Percentiles rank a stretch among this genome's conserved stretches.
Conservation (phyloP, 2,888 invertebrate genomes). For the Leptopilina drosophilae region DNA sequence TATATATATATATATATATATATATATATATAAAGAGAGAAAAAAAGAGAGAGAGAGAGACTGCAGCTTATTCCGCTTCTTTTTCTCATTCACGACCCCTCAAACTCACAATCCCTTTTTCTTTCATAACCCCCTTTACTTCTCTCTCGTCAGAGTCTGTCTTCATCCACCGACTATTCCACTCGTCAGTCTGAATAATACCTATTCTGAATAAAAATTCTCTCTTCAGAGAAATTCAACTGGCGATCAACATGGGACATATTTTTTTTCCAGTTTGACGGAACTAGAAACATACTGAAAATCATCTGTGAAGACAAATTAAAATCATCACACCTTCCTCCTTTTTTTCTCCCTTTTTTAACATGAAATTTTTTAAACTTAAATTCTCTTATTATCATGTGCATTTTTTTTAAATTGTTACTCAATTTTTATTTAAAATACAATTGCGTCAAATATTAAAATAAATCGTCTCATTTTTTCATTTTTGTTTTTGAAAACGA, state of each 20-base stretch:
- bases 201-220: conserved; percentile 36
- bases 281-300: conserved; percentile 23
- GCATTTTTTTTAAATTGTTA: too few relatives aligned
- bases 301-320: conserved; percentile 12
- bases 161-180: conserved; percentile 26
- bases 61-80: conserved; percentile 36
- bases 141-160: conserved; percentile 24
- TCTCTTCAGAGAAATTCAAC: conserved; percentile 23
- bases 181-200: conserved; percentile 37
- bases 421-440: too few relatives aligned
- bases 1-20: not conserved
- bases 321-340: not conserved
- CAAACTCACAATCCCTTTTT: conserved; percentile 34
- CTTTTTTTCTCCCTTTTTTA: not conserved
- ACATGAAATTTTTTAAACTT: too few relatives aligned
- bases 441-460: too few relatives aligned
- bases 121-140: conserved; percentile 26
- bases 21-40: not conserved
- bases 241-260: conserved; percentile 34
- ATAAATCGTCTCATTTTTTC: too few relatives aligned
- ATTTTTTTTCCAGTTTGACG: not conserved
- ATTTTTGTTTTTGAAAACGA: too few relatives aligned
- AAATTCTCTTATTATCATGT: too few relatives aligned
- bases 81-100: conserved; percentile 45
- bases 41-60: not conserved